A percentile compares a stretch with the other conserved stretches of the same genome.
These are phyloP conservation scores for Psix sp. DNA, from an alignment of 1,140 invertebrate species.

Conservation along the genomic window DNA sequence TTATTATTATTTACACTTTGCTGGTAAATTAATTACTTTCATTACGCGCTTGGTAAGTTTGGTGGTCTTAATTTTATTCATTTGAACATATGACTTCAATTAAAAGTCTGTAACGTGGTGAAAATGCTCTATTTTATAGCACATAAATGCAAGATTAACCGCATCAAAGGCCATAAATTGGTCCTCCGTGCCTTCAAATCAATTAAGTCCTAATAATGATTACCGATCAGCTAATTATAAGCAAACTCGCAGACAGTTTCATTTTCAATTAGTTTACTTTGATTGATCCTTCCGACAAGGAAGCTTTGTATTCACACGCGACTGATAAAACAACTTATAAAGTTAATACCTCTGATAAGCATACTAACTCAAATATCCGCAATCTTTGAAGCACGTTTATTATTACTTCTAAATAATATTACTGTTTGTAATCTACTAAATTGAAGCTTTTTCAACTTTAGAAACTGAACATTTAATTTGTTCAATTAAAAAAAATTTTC, in stretches of 20 bases:
- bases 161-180: constrained; percentile 4
- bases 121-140: constrained; percentile 25
- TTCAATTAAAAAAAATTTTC: no score
- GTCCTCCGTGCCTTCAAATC: no score
- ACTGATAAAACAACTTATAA: constrained; percentile 30
- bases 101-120: constrained; percentile 26
- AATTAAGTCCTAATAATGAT: no score
- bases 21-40: constrained; percentile 40
- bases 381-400: not conserved
- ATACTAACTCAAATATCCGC: constrained; percentile 29
- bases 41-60: constrained; percentile 18
- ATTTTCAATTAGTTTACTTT: constrained; percentile 24
- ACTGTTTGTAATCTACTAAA: no score
- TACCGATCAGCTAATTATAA: constrained; percentile 7
- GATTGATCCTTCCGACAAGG: constrained; percentile 22
- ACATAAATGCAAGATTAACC: constrained; percentile 18
- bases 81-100: constrained; percentile 45
- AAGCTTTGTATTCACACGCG: constrained; percentile 36
- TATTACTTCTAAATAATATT: not conserved
- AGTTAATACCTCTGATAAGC: constrained; percentile 42
- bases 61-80: constrained; percentile 41
- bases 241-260: constrained; percentile 7
- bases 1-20: constrained; percentile 2
- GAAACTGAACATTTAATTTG: no score
- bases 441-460: no score